Conservation (phyloP, 2,888 invertebrate species). For the Cantharis rustica region DNA sequence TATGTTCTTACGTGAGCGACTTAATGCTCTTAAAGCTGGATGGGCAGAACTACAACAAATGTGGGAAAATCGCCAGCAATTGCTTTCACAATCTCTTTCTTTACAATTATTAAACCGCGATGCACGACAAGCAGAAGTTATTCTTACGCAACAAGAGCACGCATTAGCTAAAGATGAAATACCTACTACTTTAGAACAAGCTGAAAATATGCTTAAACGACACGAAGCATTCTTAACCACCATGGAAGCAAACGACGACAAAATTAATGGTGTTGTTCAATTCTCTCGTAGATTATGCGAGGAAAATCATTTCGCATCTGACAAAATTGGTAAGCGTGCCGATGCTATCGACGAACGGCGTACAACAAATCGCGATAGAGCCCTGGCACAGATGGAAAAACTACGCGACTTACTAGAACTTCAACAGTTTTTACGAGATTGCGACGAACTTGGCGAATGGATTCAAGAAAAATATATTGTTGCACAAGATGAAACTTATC, state of each 20-base stretch:
- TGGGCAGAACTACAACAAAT: conserved; percentile 99
- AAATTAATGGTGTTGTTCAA: conserved; percentile 94
- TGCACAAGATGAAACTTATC: conserved; percentile 98
- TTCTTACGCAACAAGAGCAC: conserved; percentile 98
- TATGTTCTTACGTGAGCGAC: conserved; percentile 98
- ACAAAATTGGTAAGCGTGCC: conserved; percentile 95
- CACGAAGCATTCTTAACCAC: conserved; percentile 99
- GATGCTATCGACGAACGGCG: conserved; percentile 92
- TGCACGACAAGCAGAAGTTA: conserved; percentile 95
- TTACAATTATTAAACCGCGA: conserved; percentile 95
- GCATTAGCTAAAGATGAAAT: conserved; percentile 96
- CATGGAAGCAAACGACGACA: conserved; percentile 99
- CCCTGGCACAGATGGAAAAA: conserved; percentile 88
- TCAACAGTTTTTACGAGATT: conserved; percentile 95
- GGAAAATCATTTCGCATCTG: conserved; percentile 87
- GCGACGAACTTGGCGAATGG: conserved; percentile 98
- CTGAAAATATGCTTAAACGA: conserved; percentile 94
- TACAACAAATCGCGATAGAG: conserved; percentile 88
- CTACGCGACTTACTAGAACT: conserved; percentile 92
- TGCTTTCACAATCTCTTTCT: conserved; percentile 93
- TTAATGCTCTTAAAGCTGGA: conserved; percentile 97
- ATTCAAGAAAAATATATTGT: conserved; percentile 98
- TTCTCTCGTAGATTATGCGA: conserved; percentile 90
- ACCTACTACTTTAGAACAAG: conserved; percentile 92
- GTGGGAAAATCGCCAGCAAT: conserved; percentile 98